Percentiles rank a stretch among this genome's conserved stretches.
These are phyloP conservation scores for Nannospalax galili DNA, from an alignment of 2,113 vertebrate genomes.

Conservation along the genomic window DNA sequence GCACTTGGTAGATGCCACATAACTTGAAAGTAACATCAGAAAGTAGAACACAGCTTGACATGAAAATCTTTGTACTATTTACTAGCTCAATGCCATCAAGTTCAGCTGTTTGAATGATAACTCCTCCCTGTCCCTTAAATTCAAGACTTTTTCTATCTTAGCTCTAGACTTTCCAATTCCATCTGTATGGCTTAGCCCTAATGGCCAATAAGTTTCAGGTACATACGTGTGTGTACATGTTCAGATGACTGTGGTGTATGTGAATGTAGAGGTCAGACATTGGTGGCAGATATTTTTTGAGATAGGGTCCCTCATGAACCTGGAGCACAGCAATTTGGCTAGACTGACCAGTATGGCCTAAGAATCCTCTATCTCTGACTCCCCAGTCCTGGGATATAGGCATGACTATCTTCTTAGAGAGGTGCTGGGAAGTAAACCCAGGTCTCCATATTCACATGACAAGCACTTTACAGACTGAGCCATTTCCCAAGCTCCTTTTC, in stretches of 20 bases:
- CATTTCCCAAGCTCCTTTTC: neutral
- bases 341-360: neutral
- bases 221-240: neutral
- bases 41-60: neutral
- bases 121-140: too few relatives aligned
- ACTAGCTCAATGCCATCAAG: neutral
- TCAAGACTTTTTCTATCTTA: neutral
- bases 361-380: neutral
- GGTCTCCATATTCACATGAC: neutral
- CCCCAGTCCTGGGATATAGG: neutral
- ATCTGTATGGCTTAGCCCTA: neutral
- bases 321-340: neutral
- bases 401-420: neutral
- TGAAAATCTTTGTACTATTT: neutral
- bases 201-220: neutral
- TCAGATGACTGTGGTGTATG: too few relatives aligned
- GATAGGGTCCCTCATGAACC: neutral
- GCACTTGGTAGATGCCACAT: neutral
- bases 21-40: neutral
- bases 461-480: neutral
- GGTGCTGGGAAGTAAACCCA: too few relatives aligned
- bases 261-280: neutral
- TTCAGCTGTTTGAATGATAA: neutral
- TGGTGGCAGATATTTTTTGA: neutral
- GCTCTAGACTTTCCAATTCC: neutral